Conservation (phyloP, 2,888 invertebrate species). For the Latrodectus hesperus region DNA sequence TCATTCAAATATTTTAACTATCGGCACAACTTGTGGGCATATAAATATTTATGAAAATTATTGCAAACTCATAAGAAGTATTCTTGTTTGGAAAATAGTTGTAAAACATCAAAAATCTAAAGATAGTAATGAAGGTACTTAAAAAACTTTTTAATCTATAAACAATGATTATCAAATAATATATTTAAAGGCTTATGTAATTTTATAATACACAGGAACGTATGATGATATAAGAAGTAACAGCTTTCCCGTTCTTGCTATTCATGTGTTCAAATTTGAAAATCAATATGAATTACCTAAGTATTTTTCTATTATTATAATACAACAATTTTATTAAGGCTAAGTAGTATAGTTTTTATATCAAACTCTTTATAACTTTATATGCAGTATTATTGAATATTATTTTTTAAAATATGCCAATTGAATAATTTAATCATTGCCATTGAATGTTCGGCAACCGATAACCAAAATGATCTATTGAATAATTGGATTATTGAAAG, state of each 20-base stretch:
- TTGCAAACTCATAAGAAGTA: slow-evolving; percentile 23
- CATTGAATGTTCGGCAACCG: no score
- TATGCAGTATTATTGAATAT: no score
- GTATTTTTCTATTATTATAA: no score
- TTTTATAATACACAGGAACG: slow-evolving; percentile 11
- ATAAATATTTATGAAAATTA: slow-evolving; percentile 26
- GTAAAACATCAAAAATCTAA: slow-evolving; percentile 1
- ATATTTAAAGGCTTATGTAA: background rate
- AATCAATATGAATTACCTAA: no score
- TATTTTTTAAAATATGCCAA: no score
- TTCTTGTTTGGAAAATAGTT: slow-evolving; percentile 42
- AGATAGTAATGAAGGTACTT: slow-evolving; percentile 27
- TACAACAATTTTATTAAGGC: no score
- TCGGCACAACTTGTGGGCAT: slow-evolving; percentile 40
- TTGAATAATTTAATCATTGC: no score
- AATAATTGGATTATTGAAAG: no score
- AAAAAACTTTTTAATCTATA: background rate
- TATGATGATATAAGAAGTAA: slow-evolving; percentile 12
- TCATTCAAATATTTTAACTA: background rate
- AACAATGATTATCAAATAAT: background rate
- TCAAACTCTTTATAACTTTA: no score
- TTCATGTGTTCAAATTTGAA: slow-evolving; percentile 14
- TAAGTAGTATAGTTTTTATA: no score
- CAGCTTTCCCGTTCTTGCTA: slow-evolving; percentile 37
- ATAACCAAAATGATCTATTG: no score